Percentiles rank a stretch among this genome's conserved stretches.
Evolutionary conservation across 2,888 invertebrate genomes (phyloP).

Genomic region (Lampropteryx suffumata): DNA sequence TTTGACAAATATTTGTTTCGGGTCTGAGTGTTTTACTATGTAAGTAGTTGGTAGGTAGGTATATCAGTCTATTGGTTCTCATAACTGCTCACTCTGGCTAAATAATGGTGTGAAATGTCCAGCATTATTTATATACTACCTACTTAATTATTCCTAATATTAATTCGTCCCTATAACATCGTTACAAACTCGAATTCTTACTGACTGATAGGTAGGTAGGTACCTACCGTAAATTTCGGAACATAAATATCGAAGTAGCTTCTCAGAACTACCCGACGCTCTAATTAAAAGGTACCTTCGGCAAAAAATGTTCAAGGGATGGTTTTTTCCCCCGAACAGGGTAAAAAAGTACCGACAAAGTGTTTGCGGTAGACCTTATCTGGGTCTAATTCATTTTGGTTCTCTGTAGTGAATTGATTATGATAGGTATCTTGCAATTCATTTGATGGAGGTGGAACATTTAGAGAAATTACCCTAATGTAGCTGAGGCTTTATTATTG

Average conservation of each 20-base stretch:
- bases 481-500: slow-evolving; percentile 5
- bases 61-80: too few species aligned
- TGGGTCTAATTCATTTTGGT: slow-evolving; percentile 54
- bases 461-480: slow-evolving; percentile 8
- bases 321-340: slow-evolving; percentile 50
- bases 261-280: slow-evolving; percentile 42
- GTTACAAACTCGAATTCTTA: neutral
- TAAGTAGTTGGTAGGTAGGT: too few species aligned
- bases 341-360: slow-evolving; percentile 76
- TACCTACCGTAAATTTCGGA: slow-evolving; percentile 7
- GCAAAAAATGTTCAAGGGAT: slow-evolving; percentile 71
- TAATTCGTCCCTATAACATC: slow-evolving; percentile 2
- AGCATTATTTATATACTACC: too few species aligned
- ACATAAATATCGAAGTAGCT: slow-evolving; percentile 2
- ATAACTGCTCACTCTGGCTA: too few species aligned
- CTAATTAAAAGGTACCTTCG: slow-evolving; percentile 74
- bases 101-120: too few species aligned
- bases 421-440: slow-evolving; percentile 36
- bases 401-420: slow-evolving; percentile 59
- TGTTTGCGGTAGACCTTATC: slow-evolving; percentile 53
- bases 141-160: too few species aligned
- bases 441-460: slow-evolving; percentile 27
- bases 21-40: too few species aligned
- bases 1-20: too few species aligned
- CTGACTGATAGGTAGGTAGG: too few species aligned